Base-by-base conservation (phyloP, 1,140 invertebrate genomes). In the Trichoplusia ni region DNA sequence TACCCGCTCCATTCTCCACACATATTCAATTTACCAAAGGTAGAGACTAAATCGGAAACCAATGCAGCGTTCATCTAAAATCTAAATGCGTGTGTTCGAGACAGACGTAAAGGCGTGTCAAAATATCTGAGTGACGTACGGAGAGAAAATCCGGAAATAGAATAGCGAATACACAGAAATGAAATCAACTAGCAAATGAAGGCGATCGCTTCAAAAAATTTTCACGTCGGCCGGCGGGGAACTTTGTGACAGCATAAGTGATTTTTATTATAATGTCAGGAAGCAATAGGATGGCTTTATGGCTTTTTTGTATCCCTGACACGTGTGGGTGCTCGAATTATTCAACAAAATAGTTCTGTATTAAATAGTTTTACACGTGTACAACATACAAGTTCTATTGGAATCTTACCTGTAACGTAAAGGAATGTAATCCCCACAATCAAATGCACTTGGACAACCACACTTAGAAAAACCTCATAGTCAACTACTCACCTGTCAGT, bases 61-160 rank as follows among this genome's bases (percentile, higher is more conserved):
- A 56, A 27, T 40, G 13, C 51, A 40, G 51, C 40, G 23, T 21
- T 38, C 19, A 40, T 38, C 25, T 27, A 40, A 40, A 56, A 33
- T 38, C 35, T 27, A 56, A 56, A 56, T 40, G 21, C 21, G 51
- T 56, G 21, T 56, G 51, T 56, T 56, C 44, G 25, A 38, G 54
- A 44, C 54, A 58, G 51, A 16, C 23, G 25, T 58, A 38, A 58
- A 58, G 54, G 54, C 54, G 21, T 27, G 51, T 33, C 42, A 60
- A 40, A 66, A 59, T 47, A 27, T 25, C 44, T 53, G 29, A 49
- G 58, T 25, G 38, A 56, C 64, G 59, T 44, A 61, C 42, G 56
- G 23, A 40, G 27, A 25, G 46, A 40, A 69, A 60, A 60, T 54
- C 14, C 56, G 67, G 61, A 64, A 69, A 69, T 69, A 64, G 60